Evolutionary conservation across 2,888 invertebrate genomes (phyloP), one percentile per base, ranked within the genome.

Genomic region (Agrochola circellaris): DNA sequence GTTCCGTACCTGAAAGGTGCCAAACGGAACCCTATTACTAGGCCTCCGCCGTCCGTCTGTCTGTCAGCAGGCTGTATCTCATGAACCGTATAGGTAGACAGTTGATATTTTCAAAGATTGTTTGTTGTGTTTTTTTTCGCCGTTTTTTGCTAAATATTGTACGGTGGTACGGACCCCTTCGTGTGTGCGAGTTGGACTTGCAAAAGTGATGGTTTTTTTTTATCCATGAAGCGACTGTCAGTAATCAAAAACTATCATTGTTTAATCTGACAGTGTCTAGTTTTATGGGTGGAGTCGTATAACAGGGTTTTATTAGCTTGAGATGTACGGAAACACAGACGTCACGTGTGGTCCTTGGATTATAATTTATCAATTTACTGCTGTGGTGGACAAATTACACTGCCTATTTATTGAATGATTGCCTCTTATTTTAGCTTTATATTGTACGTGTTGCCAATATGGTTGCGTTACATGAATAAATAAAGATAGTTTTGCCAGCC

Each of bases 351-450:
- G 66, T 76, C 62, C 2, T 5, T 17, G 0, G 0, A 45, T 42
- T 17, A 56, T 48, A 61, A 62, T 56, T 62, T 67, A 67, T 34
- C 26, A 76, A 56, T 48, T 48, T 64, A 42, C 54, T 26, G n/a
- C 56, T 23, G 30, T 20, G 34, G 38, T 45, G 23, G 54, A 51
- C 17, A 77, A 56, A 82, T 69, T 48, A 42, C 62, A 54, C 20
- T 58, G n/a, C 23, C 11, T 38, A 68, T 66, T 38, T 73, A 51
- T 38, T 65, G 56, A 79, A 75, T 42, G 6, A 82, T 67, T 61
- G n/a, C 20, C 26, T 61, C 54, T 60, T 66, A 56, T 61, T 56
- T 66, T 45, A 75, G 15, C 62, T n/a, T 26, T 65, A 38, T 56
- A 48, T 30, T 61, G n/a, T 56, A 56, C 42, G n/a, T 48, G 3